Percentiles rank a stretch among this genome's conserved stretches.
These are phyloP conservation scores for Mythimna albipuncta DNA, from an alignment of 2,888 invertebrate species.

Conservation along the genomic window DNA sequence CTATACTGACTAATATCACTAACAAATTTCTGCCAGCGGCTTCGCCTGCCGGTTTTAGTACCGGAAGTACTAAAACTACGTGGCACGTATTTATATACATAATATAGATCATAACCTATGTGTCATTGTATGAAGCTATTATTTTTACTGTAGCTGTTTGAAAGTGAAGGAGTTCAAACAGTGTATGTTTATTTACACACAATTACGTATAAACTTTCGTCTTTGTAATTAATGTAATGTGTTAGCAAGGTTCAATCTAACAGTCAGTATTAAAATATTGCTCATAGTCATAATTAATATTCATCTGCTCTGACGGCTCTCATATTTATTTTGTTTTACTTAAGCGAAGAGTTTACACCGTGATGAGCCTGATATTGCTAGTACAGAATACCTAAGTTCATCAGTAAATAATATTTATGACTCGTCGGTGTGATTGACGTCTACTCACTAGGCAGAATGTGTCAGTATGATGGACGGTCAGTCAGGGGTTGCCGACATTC, in stretches of 20 bases:
- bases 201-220: no score
- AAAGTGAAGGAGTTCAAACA: no score
- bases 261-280: conserved; percentile 9
- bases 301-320: conserved; percentile 24
- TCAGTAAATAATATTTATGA: conserved; percentile 54
- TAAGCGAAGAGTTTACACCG: conserved; percentile 10
- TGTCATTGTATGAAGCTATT: no score
- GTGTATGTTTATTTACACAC: no score
- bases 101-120: no score
- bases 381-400: conserved; percentile 33
- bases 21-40: no score
- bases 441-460: conserved; percentile 53
- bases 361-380: conserved; percentile 37
- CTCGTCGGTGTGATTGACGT: conserved; percentile 55
- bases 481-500: conserved; percentile 64
- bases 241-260: conserved; percentile 17
- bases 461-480: conserved; percentile 57
- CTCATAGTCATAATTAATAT: conserved; percentile 10
- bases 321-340: conserved; percentile 39
- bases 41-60: no score
- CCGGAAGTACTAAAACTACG: no score
- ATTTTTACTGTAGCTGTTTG: no score
- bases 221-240: background rate
- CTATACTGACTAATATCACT: background rate
- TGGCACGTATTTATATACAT: no score